phyloP scores from a whole-genome alignment of 2,797 vertebrate genomes.

The Xiphophorus birchmanni region DNA sequence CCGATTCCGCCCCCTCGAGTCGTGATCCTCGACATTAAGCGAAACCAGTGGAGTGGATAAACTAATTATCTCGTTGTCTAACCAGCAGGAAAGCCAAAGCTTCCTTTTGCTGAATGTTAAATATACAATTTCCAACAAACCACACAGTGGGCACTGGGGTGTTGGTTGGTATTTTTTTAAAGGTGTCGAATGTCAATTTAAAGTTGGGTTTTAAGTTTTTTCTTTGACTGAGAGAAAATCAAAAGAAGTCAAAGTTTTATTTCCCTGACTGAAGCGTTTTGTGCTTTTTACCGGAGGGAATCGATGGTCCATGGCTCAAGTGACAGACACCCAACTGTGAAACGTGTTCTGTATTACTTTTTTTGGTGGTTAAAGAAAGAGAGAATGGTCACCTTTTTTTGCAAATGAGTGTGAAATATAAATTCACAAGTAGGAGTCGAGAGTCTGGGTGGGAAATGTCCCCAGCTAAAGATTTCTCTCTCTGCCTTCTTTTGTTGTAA shows the following conservation, averaged over 20 bases:
- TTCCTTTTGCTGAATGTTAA: conserved; percentile 5
- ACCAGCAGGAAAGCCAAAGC: background rate
- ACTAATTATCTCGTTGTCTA: background rate
- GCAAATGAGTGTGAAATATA: conserved; percentile 40
- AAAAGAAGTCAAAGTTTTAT: background rate
- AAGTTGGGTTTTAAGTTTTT: conserved; percentile 10
- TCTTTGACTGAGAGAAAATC: background rate
- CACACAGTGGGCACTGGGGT: background rate
- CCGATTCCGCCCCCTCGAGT: background rate
- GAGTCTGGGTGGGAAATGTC: background rate
- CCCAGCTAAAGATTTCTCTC: background rate
- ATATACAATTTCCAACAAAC: background rate
- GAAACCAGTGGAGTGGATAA: background rate
- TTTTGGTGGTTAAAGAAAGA: background rate
- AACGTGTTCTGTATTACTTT: conserved; percentile 17
- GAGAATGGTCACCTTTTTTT: conserved; percentile 1
- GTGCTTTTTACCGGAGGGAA: conserved; percentile 25
- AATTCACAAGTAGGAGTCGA: conserved; percentile 14
- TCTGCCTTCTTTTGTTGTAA: background rate
- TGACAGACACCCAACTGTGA: conserved; percentile 33
- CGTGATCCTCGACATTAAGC: background rate
- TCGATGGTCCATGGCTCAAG: conserved; percentile 17
- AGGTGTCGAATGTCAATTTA: background rate
- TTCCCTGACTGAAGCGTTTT: conserved; percentile 17
- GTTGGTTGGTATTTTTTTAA: background rate